phyloP scores from a whole-genome alignment of 2,113 vertebrate species.

The Xyrauchen texanus region DNA sequence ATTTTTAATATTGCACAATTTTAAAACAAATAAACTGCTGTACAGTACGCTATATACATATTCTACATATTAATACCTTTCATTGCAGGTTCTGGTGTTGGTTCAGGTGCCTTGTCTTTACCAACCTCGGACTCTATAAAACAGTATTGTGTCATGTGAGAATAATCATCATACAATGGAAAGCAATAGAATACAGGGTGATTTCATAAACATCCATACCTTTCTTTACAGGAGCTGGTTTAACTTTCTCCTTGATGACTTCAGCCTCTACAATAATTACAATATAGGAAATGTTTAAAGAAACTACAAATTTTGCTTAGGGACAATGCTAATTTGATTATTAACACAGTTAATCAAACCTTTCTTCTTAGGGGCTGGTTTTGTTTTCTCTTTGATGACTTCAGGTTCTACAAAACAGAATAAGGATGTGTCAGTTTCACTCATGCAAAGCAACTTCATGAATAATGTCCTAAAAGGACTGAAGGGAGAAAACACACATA shows the following conservation, averaged over 20 bases:
- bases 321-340: background rate
- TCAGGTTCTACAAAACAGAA: background rate
- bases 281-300: background rate
- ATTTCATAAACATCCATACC: slow-evolving; percentile 4
- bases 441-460: no score
- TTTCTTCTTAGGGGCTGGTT: slow-evolving; percentile 56
- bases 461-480: no score
- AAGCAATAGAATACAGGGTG: background rate
- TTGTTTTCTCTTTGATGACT: slow-evolving; percentile 57
- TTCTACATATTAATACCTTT: background rate
- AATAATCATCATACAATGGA: background rate
- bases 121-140: slow-evolving; percentile 8
- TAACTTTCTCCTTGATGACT: slow-evolving; percentile 55
- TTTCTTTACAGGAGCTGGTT: slow-evolving; percentile 37
- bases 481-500: background rate
- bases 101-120: slow-evolving; percentile 29
- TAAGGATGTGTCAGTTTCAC: background rate
- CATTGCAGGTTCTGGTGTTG: background rate
- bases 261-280: slow-evolving; percentile 9
- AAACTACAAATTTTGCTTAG: background rate
- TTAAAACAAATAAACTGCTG: no score
- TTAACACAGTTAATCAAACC: background rate
- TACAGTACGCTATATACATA: no score
- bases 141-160: background rate
- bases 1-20: no score